Evolutionary conservation across 1,140 invertebrate species (phyloP).

Genomic region (Trigoniulus corallinus): DNA sequence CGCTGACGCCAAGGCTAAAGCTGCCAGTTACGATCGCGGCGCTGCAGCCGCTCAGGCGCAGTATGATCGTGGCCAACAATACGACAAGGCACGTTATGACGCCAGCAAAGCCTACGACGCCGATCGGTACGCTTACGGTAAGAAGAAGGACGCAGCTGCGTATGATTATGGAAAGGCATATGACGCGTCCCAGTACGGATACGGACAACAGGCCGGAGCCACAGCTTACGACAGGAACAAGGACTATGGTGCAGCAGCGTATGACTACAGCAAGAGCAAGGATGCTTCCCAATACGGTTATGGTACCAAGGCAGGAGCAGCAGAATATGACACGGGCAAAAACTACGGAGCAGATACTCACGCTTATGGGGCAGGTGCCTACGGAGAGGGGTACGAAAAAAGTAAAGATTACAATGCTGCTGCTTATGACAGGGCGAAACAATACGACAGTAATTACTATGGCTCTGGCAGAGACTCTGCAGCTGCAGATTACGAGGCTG

Average conservation of each 20-base stretch:
- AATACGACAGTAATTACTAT: neutral
- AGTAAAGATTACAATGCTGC: neutral
- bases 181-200: neutral
- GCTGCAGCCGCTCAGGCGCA: neutral
- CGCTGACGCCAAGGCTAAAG: neutral
- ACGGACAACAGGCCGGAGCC: neutral
- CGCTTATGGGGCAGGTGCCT: neutral
- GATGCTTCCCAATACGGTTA: neutral
- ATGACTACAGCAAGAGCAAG: neutral
- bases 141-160: neutral
- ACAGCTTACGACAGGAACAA: neutral
- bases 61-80: neutral
- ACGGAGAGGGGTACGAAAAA: neutral
- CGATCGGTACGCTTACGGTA: neutral
- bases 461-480: neutral
- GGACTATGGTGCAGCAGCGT: neutral
- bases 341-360: neutral
- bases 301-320: neutral
- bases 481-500: neutral
- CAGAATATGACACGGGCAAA: neutral
- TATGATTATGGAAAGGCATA: neutral
- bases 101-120: neutral
- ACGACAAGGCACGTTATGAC: neutral
- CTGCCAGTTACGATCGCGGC: neutral
- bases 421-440: neutral